phyloP scores from a whole-genome alignment of 2,797 vertebrate species.

The Steatocranus sp. region DNA sequence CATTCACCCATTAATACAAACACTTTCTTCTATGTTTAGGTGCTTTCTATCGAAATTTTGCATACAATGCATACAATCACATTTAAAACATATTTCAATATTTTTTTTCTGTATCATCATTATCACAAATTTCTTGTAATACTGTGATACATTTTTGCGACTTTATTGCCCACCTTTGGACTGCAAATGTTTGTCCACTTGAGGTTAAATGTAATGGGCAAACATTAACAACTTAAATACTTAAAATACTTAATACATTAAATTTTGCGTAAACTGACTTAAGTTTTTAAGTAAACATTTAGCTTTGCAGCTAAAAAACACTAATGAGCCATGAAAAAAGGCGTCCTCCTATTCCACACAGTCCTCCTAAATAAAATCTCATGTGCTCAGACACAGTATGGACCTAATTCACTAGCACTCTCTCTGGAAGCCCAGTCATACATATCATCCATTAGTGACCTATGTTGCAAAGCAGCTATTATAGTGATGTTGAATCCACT shows the following conservation, averaged over 20 bases:
- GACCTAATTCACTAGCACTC: neutral
- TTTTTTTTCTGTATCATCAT: neutral
- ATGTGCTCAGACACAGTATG: neutral
- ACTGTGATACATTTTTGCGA: fast-evolving
- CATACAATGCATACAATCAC: neutral
- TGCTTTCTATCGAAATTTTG: neutral
- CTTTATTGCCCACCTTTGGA: neutral
- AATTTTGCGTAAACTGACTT: neutral
- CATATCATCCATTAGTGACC: neutral
- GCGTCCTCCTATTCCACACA: neutral
- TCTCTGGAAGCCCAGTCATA: neutral
- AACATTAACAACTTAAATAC: neutral
- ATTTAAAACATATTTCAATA: neutral
- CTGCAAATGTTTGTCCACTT: neutral
- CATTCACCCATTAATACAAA: neutral
- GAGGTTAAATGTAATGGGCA: neutral
- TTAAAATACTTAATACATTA: neutral
- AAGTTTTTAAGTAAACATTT: neutral
- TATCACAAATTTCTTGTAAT: neutral
- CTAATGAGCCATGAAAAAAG: neutral
- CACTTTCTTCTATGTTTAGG: neutral
- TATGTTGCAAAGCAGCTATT: neutral
- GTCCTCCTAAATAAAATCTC: neutral
- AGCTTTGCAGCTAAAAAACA: neutral
- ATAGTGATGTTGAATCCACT: neutral